A percentile compares a stretch with the other conserved stretches of the same genome.
Evolutionary conservation across 1,140 invertebrate genomes (phyloP).

Genomic region (Apis florea): DNA sequence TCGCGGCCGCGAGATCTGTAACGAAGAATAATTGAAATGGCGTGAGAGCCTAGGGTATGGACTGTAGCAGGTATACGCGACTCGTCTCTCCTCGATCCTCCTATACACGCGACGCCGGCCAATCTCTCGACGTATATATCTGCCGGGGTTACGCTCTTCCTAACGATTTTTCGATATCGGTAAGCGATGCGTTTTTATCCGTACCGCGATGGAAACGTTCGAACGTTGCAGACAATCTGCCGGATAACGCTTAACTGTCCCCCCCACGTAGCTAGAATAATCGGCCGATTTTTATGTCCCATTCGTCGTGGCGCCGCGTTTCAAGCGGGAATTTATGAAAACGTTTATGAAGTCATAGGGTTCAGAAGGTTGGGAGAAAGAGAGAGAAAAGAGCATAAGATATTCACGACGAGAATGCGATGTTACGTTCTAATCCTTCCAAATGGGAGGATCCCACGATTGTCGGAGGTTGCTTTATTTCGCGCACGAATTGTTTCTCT

Average conservation of each 20-base stretch:
- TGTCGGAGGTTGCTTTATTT: slow-evolving; percentile 37
- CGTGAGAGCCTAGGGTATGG: neutral
- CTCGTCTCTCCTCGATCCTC: neutral
- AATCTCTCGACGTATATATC: slow-evolving; percentile 46
- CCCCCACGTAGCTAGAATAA: slow-evolving; percentile 48
- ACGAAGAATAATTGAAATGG: slow-evolving; percentile 50
- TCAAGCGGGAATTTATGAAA: slow-evolving; percentile 62
- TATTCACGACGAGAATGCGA: slow-evolving; percentile 54
- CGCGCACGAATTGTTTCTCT: slow-evolving; percentile 41
- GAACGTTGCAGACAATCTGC: slow-evolving; percentile 59
- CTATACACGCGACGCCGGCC: neutral
- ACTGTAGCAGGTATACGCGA: neutral
- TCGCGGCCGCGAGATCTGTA: slow-evolving; percentile 32
- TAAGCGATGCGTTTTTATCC: slow-evolving; percentile 63
- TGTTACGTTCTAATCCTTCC: slow-evolving; percentile 55
- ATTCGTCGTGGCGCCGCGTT: slow-evolving; percentile 8
- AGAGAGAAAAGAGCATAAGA: neutral
- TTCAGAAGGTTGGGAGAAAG: neutral
- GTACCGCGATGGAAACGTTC: slow-evolving; percentile 53
- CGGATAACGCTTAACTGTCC: slow-evolving; percentile 61
- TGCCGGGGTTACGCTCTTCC: slow-evolving; percentile 41
- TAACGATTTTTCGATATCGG: slow-evolving; percentile 68
- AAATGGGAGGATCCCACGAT: slow-evolving; percentile 33
- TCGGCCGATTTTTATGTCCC: slow-evolving; percentile 46
- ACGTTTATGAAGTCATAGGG: slow-evolving; percentile 62